Base-by-base conservation (phyloP, 2,797 vertebrate species). In the Pitangus sulphuratus region DNA sequence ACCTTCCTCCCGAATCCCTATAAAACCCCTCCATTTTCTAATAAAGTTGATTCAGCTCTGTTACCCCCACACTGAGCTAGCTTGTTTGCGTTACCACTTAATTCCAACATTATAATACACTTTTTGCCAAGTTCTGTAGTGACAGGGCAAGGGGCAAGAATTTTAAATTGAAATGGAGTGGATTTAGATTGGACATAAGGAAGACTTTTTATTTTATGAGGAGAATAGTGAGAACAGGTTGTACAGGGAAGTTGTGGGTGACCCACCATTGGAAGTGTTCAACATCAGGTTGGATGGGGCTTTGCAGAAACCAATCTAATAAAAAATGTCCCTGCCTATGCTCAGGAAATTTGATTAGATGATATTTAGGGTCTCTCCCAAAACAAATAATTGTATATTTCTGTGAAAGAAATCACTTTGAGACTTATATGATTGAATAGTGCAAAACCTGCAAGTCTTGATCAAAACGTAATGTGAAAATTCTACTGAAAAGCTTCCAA, bases 331-430 rank as follows among this genome's bases (percentile, higher is more conserved):
- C 6, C 11, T 53, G 21, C 4, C 9, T 2, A 13, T 17, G 6
- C 4, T 25, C 28, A 18, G 5, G 3, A 9, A 1, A 12, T 31
- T 44, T 13, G 4, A 66, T 20, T 58, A 20, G 1, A 31, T 15
- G 14, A 79, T 33, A 15, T 19, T 83, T 30, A 50, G 22, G 3
- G 3, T 30, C 8, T 1, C 3, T 80, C 51, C 21, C 3, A 56
- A 56, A 5, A 1, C 3, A 48, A 87, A 37, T 3, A 6, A 10
- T 56, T 51, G 22, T 33, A 35, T 37, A 39, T 44, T 35, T 45
- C 8, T 48, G 8, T 40, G 2, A 33, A n/a, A 71, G 42, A 8
- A 69, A 19, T 3, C 3, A 12, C 4, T 84, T 30, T 40, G 3
- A 71, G 22, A 19, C 6, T 45, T 68, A 15, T 4, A 37, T 6